phyloP scores from a whole-genome alignment of 2,113 vertebrate genomes.

The Hirundichthys speculiger region DNA sequence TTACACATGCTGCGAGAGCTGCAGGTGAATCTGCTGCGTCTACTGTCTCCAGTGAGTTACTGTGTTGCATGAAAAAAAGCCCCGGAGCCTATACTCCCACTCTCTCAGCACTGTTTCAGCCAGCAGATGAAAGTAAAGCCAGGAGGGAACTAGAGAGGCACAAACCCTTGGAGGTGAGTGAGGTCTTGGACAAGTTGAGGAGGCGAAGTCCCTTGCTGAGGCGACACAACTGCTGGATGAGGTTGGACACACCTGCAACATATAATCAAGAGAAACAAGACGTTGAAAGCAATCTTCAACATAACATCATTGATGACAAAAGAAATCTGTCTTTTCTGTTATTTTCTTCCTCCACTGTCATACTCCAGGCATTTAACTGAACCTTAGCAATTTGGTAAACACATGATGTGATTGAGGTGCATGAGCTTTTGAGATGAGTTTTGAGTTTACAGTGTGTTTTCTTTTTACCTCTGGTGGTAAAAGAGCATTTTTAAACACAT shows the following conservation, averaged over 20 bases:
- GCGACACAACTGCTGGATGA: slow-evolving; percentile 90
- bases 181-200: slow-evolving; percentile 91
- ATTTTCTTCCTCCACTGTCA: too few relatives aligned
- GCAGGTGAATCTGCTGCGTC: slow-evolving; percentile 5
- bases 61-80: neutral
- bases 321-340: too few relatives aligned
- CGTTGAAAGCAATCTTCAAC: neutral
- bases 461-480: too few relatives aligned
- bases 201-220: slow-evolving; percentile 89
- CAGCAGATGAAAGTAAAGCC: neutral
- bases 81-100: neutral
- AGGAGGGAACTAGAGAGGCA: neutral
- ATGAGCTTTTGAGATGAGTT: too few relatives aligned
- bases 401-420: too few relatives aligned
- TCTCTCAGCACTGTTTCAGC: neutral
- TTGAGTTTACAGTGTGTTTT: too few relatives aligned
- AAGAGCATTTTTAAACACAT: too few relatives aligned
- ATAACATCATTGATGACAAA: neutral
- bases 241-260: slow-evolving; percentile 67
- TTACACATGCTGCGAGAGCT: neutral
- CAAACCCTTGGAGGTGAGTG: slow-evolving; percentile 89
- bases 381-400: too few relatives aligned
- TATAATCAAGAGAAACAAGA: neutral
- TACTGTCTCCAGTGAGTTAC: neutral
- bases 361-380: too few relatives aligned